A percentile compares a stretch with the other conserved stretches of the same genome.
These are phyloP conservation scores for Zaprionus ornatus DNA, from an alignment of 1,140 invertebrate species.

Conservation along the genomic window DNA sequence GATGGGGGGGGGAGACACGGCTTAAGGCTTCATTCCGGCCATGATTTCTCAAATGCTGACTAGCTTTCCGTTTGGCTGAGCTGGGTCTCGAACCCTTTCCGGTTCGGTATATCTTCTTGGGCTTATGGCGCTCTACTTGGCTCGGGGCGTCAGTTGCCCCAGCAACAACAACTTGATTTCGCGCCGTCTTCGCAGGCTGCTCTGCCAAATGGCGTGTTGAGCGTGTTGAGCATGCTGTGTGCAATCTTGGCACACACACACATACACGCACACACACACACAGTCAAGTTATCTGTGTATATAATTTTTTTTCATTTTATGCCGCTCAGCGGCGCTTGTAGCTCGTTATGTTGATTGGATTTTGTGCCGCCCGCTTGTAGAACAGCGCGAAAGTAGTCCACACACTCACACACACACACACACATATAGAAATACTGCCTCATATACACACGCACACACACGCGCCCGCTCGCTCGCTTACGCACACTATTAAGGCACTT, in stretches of 20 bases:
- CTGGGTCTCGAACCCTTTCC: slow-evolving; percentile 31
- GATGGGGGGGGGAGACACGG: background rate
- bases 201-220: slow-evolving; percentile 33
- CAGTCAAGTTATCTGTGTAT: slow-evolving; percentile 40
- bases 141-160: slow-evolving; percentile 33
- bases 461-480: slow-evolving; percentile 27
- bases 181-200: slow-evolving; percentile 19
- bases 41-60: slow-evolving; percentile 36
- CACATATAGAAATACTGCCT: background rate
- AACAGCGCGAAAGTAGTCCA: slow-evolving; percentile 72
- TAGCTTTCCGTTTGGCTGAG: slow-evolving; percentile 14
- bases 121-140: slow-evolving; percentile 28
- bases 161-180: slow-evolving; percentile 25
- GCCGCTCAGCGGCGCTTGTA: slow-evolving; percentile 79
- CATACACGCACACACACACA: slow-evolving; percentile 26
- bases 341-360: slow-evolving; percentile 83
- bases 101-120: slow-evolving; percentile 30
- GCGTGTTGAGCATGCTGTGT: slow-evolving; percentile 44
- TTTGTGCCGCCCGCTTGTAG: slow-evolving; percentile 73
- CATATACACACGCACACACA: slow-evolving; percentile 25
- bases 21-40: slow-evolving; percentile 26
- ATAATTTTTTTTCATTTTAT: slow-evolving; percentile 69
- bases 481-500: slow-evolving; percentile 76
- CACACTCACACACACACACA: slow-evolving; percentile 39
- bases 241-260: slow-evolving; percentile 37